These are phyloP conservation scores for Tetramorium alpestre DNA, from an alignment of 1,140 invertebrate genomes.

Conservation along the genomic window DNA sequence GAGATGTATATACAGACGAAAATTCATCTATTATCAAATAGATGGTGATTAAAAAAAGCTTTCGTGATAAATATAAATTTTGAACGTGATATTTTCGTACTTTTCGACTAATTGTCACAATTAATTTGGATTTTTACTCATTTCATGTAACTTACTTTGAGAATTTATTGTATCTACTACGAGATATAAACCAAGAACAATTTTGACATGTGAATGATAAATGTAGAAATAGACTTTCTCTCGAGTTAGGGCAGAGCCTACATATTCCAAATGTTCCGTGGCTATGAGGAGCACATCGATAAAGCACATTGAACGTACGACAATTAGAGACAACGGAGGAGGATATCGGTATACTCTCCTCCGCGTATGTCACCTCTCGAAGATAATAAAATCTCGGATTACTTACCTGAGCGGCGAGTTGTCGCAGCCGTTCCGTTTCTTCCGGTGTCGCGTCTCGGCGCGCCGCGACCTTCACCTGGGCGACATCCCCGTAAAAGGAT, in stretches of 20 bases:
- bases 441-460: conserved; percentile 93
- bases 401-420: conserved; percentile 93
- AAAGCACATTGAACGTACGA: conserved; percentile 72
- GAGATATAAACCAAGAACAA: neutral
- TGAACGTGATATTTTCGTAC: neutral
- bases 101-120: neutral
- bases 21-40: neutral
- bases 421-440: conserved; percentile 93
- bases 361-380: neutral
- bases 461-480: conserved; percentile 97
- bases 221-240: conserved; percentile 32
- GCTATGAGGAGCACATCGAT: conserved; percentile 60
- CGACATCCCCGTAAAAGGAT: conserved; percentile 96
- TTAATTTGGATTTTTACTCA: neutral
- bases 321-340: conserved; percentile 41
- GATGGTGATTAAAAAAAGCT: neutral
- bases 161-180: neutral
- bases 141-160: neutral
- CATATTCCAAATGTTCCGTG: neutral
- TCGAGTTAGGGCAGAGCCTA: neutral
- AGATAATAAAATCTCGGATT: neutral
- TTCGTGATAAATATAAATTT: neutral
- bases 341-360: neutral
- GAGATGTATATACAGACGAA: neutral
- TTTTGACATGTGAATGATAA: neutral